Evolutionary conservation across 2,113 vertebrate species (phyloP), one percentile per base, ranked within the genome.

Genomic region (Xerus inauris): DNA sequence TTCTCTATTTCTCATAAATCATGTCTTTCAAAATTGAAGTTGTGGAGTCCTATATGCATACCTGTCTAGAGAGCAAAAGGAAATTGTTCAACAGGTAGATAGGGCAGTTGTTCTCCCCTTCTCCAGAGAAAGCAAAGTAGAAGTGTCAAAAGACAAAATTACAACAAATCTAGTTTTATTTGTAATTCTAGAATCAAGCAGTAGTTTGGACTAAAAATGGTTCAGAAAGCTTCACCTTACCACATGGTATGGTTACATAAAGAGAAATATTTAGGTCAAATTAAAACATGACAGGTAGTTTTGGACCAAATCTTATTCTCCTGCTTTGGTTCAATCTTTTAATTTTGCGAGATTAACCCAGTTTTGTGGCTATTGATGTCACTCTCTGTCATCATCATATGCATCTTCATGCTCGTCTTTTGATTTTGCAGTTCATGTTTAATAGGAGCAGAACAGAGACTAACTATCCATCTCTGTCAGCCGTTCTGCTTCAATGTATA

Each of bases 51-150:
- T 91, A 24, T 38, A 62, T 16, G 30, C 19, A 22, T 51, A 57
- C n/a, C 30, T 38, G 35, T 71, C 89, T 49, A 91, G 42, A 97
- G 84, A 92, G 49, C 81, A 86, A 95, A 91, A 90, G 72, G 13
- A 87, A 87, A 80, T 42, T 59, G 16, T 24, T 51, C 7, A 26
- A 28, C 42, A 30, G 16, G 30, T n/a, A 73, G 76, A 51, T 8
- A 71, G n/a, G 62, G 20, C n/a, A 80, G 19, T 42, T 12, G 38
- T 71, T 77, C 30, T 94, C n/a, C 28, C 11, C 30, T 59, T 67
- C 54, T 86, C 85, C 62, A 82, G 35, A 89, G 6, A 16, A n/a
- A 38, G 42, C 24, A 13, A 76, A 83, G 3, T 28, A 76, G 83
- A 83, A 67, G 26, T 32, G 7, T 54, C 12, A 91, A 82, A 69